These are phyloP conservation scores for Alloplasta piceator DNA, from an alignment of 2,888 invertebrate genomes.

Conservation along the genomic window DNA sequence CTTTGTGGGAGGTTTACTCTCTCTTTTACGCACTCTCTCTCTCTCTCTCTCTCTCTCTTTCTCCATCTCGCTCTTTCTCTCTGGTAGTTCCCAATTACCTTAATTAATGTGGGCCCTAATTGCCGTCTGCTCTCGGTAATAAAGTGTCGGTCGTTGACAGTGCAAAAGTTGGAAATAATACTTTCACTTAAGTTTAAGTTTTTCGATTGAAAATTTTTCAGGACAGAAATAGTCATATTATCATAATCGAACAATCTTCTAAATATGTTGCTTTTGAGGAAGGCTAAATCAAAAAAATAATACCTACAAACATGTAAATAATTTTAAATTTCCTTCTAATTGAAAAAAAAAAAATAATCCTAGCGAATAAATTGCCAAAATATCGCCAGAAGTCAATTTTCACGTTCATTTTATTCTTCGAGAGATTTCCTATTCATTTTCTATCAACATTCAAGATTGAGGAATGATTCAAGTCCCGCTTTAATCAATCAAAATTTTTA, in stretches of 20 bases:
- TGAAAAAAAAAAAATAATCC: too few species aligned
- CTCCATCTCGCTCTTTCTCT: slow-evolving; percentile 27
- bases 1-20: slow-evolving; percentile 72
- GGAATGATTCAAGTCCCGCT: too few species aligned
- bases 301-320: too few species aligned
- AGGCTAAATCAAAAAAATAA: too few species aligned
- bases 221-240: not conserved
- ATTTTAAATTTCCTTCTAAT: too few species aligned
- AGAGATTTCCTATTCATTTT: too few species aligned
- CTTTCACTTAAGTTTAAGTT: not conserved
- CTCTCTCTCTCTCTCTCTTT: slow-evolving; percentile 25
- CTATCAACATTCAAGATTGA: too few species aligned
- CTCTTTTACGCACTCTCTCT: slow-evolving; percentile 42
- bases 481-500: too few species aligned
- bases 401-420: too few species aligned
- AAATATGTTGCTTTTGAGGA: not conserved
- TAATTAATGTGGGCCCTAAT: slow-evolving; percentile 78
- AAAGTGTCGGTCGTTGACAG: slow-evolving; percentile 28
- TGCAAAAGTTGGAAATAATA: slow-evolving; percentile 16
- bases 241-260: not conserved
- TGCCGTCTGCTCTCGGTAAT: slow-evolving; percentile 64
- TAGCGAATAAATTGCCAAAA: too few species aligned
- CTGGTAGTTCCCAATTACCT: slow-evolving; percentile 73
- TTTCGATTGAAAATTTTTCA: not conserved
- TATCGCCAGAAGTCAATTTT: too few species aligned